These are phyloP conservation scores for Solenodon paradoxus DNA, from an alignment of 2,113 vertebrate genomes.

Conservation along the genomic window DNA sequence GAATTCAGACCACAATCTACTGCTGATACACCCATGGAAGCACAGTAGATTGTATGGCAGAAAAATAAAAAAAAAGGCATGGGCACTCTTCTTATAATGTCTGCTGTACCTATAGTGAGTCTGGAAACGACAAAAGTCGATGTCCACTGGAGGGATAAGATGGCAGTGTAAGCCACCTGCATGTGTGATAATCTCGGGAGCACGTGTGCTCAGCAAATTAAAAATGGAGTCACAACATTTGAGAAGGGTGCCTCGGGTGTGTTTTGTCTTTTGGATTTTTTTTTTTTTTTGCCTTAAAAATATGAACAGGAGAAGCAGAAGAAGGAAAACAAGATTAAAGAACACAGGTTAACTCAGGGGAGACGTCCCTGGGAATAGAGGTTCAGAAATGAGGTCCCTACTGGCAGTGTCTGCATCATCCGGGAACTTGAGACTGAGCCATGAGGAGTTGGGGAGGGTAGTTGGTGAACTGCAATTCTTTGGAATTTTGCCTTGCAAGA, in stretches of 20 bases:
- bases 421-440: background rate
- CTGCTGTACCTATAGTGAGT: background rate
- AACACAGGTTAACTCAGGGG: background rate
- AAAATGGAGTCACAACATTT: background rate
- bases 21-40: background rate
- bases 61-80: background rate
- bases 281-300: too few relatives aligned
- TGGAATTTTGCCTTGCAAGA: background rate
- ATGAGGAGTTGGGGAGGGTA: background rate
- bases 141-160: background rate
- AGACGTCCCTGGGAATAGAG: background rate
- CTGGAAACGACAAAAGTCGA: background rate
- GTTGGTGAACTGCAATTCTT: background rate
- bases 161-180: background rate
- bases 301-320: background rate
- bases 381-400: background rate
- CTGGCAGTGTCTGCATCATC: background rate
- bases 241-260: background rate
- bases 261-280: too few relatives aligned
- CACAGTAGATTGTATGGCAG: background rate
- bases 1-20: background rate
- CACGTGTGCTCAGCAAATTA: background rate
- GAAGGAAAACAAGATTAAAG: background rate
- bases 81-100: background rate
- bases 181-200: background rate